These are phyloP conservation scores for Nineta flava DNA, from an alignment of 2,888 invertebrate species.

Conservation along the genomic window DNA sequence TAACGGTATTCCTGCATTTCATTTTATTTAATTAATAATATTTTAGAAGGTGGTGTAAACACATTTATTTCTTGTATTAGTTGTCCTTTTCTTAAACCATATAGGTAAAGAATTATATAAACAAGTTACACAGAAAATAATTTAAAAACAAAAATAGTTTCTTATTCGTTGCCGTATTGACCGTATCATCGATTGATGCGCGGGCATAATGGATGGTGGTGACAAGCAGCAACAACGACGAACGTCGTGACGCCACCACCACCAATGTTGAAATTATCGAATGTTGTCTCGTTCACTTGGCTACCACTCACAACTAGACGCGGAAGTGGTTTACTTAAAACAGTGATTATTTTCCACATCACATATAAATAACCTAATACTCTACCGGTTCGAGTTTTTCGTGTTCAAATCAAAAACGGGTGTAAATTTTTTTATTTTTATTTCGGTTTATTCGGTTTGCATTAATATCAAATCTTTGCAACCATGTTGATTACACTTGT, in stretches of 20 bases:
- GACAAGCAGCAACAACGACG: neutral
- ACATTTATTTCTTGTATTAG: too few species aligned
- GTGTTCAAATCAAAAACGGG: too few species aligned
- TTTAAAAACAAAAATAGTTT: neutral
- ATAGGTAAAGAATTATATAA: too few species aligned
- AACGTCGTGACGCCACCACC: neutral
- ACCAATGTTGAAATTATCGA: neutral
- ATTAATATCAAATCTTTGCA: neutral
- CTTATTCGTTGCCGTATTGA: neutral
- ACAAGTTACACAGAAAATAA: too few species aligned
- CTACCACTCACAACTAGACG: neutral
- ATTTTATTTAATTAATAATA: too few species aligned
- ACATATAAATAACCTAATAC: neutral
- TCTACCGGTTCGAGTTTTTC: too few species aligned
- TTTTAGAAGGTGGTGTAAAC: too few species aligned
- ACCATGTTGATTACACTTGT: constrained; percentile 76
- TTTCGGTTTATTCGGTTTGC: neutral
- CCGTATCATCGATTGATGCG: constrained; percentile 1
- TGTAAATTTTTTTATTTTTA: neutral
- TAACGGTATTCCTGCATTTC: too few species aligned
- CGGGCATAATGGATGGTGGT: neutral
- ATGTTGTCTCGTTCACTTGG: constrained; percentile 1
- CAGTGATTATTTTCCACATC: neutral
- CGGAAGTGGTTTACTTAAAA: neutral
- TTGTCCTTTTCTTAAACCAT: too few species aligned